These are phyloP conservation scores for Poeciliopsis turneri DNA, from an alignment of 2,797 vertebrate species.

Conservation along the genomic window DNA sequence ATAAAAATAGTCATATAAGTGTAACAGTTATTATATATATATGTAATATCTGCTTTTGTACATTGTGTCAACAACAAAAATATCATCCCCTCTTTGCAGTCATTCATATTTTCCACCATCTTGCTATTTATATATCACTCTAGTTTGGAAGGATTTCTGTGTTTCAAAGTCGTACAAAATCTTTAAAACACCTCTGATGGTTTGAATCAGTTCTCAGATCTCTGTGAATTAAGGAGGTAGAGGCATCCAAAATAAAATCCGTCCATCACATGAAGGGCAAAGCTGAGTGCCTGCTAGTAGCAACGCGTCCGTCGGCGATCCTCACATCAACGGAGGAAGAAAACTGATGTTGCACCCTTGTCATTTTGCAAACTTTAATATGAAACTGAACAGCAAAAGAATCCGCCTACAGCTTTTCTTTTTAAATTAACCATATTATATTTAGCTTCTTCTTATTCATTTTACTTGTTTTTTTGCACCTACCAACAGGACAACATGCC, in stretches of 20 bases:
- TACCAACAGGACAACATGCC: constrained; percentile 20
- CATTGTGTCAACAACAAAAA: constrained; percentile 48
- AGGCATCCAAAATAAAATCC: constrained; percentile 38
- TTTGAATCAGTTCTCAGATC: constrained; percentile 47
- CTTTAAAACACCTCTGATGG: constrained; percentile 52
- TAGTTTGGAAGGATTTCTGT: constrained; percentile 24
- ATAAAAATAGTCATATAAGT: constrained; percentile 59
- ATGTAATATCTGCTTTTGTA: constrained; percentile 48
- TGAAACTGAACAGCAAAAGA: constrained; percentile 20
- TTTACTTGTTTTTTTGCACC: not conserved
- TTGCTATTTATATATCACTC: constrained; percentile 13
- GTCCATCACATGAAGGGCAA: constrained; percentile 8
- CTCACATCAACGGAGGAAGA: constrained; percentile 43
- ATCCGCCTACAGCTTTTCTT: constrained; percentile 15
- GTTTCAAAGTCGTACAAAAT: constrained; percentile 32
- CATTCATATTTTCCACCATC: constrained; percentile 20
- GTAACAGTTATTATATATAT: constrained; percentile 35
- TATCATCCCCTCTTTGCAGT: constrained; percentile 27
- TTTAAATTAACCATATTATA: constrained; percentile 13
- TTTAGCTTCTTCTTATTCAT: not conserved
- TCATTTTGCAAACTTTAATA: constrained; percentile 13
- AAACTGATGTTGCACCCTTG: constrained; percentile 24
- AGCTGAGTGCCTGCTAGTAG: constrained; percentile 24
- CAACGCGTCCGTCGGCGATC: constrained; percentile 34
- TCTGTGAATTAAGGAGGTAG: constrained; percentile 59